Evolutionary conservation across 2,888 invertebrate genomes (phyloP).

Genomic region (Aromia moschata): DNA sequence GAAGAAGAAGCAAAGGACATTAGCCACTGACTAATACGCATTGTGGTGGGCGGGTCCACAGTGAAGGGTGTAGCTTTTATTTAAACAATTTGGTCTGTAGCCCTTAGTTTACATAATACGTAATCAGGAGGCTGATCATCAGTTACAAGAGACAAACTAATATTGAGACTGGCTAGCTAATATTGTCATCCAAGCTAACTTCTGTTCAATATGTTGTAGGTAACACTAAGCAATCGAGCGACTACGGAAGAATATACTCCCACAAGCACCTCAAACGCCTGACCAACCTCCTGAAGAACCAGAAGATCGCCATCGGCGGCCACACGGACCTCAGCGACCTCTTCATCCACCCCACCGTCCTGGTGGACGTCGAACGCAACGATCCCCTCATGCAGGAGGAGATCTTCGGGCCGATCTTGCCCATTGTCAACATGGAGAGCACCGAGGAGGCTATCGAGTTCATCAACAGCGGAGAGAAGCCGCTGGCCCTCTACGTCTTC

Average conservation of each 20-base stretch:
- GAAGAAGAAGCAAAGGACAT: too few species aligned
- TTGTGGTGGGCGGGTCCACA: too few species aligned
- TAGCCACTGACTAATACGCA: too few species aligned
- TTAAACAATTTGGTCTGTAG: too few species aligned
- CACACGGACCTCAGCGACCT: constrained; percentile 76
- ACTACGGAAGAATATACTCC: constrained; percentile 84
- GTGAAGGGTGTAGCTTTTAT: too few species aligned
- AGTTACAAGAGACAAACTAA: too few species aligned
- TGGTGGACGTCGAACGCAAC: constrained; percentile 75
- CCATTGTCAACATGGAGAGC: constrained; percentile 83
- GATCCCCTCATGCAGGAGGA: constrained; percentile 91
- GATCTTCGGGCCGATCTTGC: constrained; percentile 96
- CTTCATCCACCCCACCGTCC: constrained; percentile 88
- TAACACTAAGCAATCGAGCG: constrained; percentile 66
- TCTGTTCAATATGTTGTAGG: too few species aligned
- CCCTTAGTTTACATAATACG: too few species aligned
- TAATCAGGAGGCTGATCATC: too few species aligned
- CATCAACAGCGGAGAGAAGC: constrained; percentile 89
- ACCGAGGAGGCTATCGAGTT: constrained; percentile 91
- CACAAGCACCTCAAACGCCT: constrained; percentile 70
- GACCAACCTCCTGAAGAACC: constrained; percentile 71
- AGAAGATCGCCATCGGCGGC: constrained; percentile 82
- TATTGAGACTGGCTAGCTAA: too few species aligned
- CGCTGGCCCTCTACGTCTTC: constrained; percentile 90
- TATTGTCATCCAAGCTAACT: too few species aligned